Base-by-base conservation (phyloP, 2,888 invertebrate genomes). In the Eupithecia tripunctaria region DNA sequence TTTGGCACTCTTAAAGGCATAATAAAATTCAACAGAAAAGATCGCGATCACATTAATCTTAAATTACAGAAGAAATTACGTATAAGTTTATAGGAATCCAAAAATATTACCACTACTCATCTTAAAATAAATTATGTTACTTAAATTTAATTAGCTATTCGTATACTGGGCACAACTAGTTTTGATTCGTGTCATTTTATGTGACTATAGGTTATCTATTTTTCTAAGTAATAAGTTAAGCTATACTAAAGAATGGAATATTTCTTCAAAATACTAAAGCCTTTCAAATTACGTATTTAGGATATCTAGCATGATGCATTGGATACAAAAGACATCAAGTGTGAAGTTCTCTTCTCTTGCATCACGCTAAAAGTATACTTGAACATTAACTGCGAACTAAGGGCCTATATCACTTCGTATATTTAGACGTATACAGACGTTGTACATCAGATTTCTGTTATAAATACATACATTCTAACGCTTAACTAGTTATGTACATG, bases 121-220 rank as follows among this genome's bases (percentile, higher is more conserved):
- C 94, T 94, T 94, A 94, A 88, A 91, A 94, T 94, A 94, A 94
- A 93, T 93, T 93, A 93, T 89, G 91, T 88, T 88, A 88, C 89
- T 91, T 91, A 85, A 81, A 73, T 86, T 91, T 91, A 91, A 88
- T 90, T 90, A 92, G 86, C 93, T 94, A 94, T 92, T 94, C 94
- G 94, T 94, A 94, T 94, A 94, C 94, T 93, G 94, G 94, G 94
- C 94, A 94, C 94, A 94, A 94, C 94, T 94, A 94, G 94, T 93
- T 92, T 91, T 93, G 93, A 93, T 94, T 93, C 89, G 88, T 93
- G 93, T 93, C 93, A 94, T 93, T 93, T 90, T 87, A 91, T 86
- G 90, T 94, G 93, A 94, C 94, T 93, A 94, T 90, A 92, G 89
- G 90, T 94, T 92, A 91, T 89, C 92, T 94, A 91, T 92, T 86